Percentiles rank a stretch among this genome's conserved stretches.
phyloP scores from a whole-genome alignment of 1,140 invertebrate genomes.

The Planococcus citri region DNA sequence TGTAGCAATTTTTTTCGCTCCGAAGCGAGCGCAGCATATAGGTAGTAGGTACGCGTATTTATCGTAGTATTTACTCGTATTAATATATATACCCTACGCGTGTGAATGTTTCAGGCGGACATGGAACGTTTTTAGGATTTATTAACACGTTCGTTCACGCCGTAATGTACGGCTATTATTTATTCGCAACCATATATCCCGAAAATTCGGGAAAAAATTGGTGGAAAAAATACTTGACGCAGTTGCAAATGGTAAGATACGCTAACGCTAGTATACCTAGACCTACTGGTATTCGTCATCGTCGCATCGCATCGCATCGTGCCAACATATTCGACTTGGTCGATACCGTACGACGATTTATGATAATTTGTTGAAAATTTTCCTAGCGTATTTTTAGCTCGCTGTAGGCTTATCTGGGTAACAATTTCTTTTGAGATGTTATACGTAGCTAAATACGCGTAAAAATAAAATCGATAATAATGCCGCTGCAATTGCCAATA shows the following conservation, averaged over 20 bases:
- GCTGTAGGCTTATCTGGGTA: background rate
- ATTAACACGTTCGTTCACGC: slow-evolving; percentile 45
- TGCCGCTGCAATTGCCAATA: background rate
- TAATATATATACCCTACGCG: too few species aligned
- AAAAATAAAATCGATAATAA: slow-evolving; percentile 8
- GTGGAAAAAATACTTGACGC: slow-evolving; percentile 46
- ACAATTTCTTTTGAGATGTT: slow-evolving; percentile 3
- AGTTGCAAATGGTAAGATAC: slow-evolving; percentile 38
- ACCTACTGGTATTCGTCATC: background rate
- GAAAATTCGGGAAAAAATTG: slow-evolving; percentile 38
- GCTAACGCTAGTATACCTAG: slow-evolving; percentile 14
- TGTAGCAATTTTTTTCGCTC: too few species aligned
- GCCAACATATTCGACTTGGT: background rate
- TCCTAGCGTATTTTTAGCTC: background rate
- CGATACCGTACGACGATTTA: background rate
- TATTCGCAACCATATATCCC: slow-evolving; percentile 38
- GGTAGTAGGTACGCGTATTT: too few species aligned
- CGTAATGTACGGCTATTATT: slow-evolving; percentile 43
- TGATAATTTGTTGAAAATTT: slow-evolving; percentile 1
- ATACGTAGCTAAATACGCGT: background rate
- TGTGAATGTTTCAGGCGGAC: slow-evolving; percentile 33
- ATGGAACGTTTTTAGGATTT: slow-evolving; percentile 37
- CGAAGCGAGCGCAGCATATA: too few species aligned
- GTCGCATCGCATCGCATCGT: background rate
- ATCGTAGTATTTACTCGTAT: too few species aligned